Percentiles rank a stretch among this genome's conserved stretches.
Conservation (phyloP, 2,797 vertebrate species). For the Thaleichthys pacificus region DNA sequence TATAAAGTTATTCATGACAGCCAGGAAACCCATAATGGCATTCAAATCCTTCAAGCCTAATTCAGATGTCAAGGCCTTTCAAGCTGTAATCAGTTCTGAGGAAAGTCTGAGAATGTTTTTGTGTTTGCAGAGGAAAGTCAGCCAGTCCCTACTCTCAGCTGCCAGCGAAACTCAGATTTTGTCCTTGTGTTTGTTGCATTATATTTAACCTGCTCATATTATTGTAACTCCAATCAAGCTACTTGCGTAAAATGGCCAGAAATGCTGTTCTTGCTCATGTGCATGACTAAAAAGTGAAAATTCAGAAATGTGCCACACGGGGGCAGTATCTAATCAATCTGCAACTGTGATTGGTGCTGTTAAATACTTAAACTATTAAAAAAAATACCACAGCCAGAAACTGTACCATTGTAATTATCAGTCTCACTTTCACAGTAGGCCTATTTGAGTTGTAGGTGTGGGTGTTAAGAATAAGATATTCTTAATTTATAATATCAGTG, state of each 20-base stretch:
- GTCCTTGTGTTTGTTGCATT: neutral
- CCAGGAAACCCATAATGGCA: conserved; percentile 11
- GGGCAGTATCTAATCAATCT: conserved; percentile 8
- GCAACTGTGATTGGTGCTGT: neutral
- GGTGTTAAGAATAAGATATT: too few relatives aligned
- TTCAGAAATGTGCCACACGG: conserved; percentile 13
- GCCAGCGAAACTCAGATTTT: neutral
- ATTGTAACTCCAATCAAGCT: neutral
- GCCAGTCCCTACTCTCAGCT: neutral
- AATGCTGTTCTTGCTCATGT: neutral
- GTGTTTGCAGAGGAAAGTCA: conserved; percentile 14
- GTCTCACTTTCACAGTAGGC: too few relatives aligned
- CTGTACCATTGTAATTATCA: neutral
- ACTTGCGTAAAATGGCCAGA: neutral
- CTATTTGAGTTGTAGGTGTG: too few relatives aligned
- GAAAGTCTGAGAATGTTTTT: conserved; percentile 27
- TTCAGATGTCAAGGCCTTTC: conserved; percentile 42
- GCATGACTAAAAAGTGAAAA: neutral
- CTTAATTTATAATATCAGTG: neutral
- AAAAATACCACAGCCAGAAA: neutral
- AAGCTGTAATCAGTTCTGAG: conserved; percentile 18
- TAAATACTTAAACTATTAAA: neutral
- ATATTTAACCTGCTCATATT: too few relatives aligned
- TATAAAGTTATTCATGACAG: conserved; percentile 19
- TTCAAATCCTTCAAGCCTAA: neutral